Evolutionary conservation across 2,113 vertebrate species (phyloP), one percentile per base, ranked within the genome.

Genomic region (Acanthisitta chloris): DNA sequence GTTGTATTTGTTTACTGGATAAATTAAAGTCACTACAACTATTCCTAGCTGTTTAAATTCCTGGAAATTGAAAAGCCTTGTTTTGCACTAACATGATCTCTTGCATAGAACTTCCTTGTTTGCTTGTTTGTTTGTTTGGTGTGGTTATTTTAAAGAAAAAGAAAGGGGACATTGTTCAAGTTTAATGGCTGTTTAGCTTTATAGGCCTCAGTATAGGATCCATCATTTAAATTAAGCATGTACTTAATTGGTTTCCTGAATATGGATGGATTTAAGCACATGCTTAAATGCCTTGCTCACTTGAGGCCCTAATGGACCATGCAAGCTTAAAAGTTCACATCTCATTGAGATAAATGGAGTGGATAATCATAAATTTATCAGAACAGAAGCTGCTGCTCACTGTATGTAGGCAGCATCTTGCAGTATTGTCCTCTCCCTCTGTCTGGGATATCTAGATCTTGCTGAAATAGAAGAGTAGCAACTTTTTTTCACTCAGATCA

Each of bases 331-430:
- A 96, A 87, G 83, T 94, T 96, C 61, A 58, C 28, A 43, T 86
- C 67, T 95, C 88, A 94, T 94, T 94, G 91, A 95, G 92, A 96
- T 92, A 93, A 94, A 95, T 94, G 67, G 67, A 51, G 67, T 78
- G 59, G 58, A 78, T 95, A 90, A 92, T 91, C 46, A 76, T 77
- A 94, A 81, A 94, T 96, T 87, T 57, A 86, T 90, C 81, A 90
- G 79, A 76, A 82, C 15, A 82, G 54, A 83, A 92, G 81, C 74
- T 90, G 46, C 46, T 91, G 17, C 76, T 93, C 13, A 7, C 38
- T 88, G 38, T 34, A 6, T 23, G 19, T 67, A 55, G 38, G 43
- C 26, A 92, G 40, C 12, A 71, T 23, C 55, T 59, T 48, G 26
- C 49, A 55, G 11, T 14, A 14, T 51, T 72, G 51, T 77, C 15